Base-by-base conservation (phyloP, 2,113 vertebrate species). In the Bubalus kerabau region DNA sequence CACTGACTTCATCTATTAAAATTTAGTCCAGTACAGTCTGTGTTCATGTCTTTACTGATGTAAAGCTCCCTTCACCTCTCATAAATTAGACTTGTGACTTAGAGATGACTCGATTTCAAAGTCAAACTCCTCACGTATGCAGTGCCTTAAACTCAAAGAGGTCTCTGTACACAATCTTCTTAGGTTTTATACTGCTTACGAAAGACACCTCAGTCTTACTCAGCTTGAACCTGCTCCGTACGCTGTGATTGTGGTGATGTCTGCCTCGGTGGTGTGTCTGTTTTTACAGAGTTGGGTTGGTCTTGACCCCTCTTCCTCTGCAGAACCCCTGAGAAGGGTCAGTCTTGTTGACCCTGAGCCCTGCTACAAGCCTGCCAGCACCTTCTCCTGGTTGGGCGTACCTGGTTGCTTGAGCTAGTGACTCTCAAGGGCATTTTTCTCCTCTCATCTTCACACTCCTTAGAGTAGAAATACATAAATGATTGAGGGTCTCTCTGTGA, bases 401-500 rank as follows among this genome's bases (percentile, higher is more conserved):
- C 19, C 9, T 10, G 52, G 21, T 32, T 48, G 1, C 21, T 43
- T 92, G 26, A 46, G 11, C 17, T n/a, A 32, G 3, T 48, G 24
- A 36, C 19, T 24, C 15, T 28, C 26, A 82, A 10, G 13, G 26
- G 11, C 50, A 13, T 28, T 40, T 52, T 87, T 11, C 60, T 81
- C 71, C 1, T 43, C 50, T 87, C 0, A 0, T 6, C 7, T 40
- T 16, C 9, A 26, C 14, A 28, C 3, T 23, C 48, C 12, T 80
- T 30, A 10, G 16, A 21, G 24, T 54, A 84, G 30, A 89, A 60
- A 26, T 13, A 36, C 2, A 48, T 28, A 16, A 46, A 54, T 13
- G 50, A 88, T 10, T 67, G 50, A 83, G 60, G 16, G 12, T 50
- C 13, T 36, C 56, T 86, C 71, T 74, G 19, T 30, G 28, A 23